Percentiles rank a stretch among this genome's conserved stretches.
phyloP scores from a whole-genome alignment of 2,113 vertebrate species.

The Sula dactylatra region DNA sequence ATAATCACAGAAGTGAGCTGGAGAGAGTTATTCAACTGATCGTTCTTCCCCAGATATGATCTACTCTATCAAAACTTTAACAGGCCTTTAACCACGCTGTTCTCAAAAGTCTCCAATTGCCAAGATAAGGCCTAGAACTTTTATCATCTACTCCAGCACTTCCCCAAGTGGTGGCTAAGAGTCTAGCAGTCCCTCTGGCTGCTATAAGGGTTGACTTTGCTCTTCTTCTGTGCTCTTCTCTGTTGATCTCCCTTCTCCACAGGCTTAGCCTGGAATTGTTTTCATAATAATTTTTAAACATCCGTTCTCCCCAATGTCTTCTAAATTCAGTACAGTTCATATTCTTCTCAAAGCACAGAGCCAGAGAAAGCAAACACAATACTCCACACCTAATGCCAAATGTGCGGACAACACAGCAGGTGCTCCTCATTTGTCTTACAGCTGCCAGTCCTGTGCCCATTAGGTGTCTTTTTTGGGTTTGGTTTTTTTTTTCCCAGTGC shows the following conservation, averaged over 20 bases:
- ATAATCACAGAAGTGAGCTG: not conserved
- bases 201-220: accelerated
- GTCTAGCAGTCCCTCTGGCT: not conserved
- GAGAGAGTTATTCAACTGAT: not conserved
- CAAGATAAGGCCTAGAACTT: not conserved
- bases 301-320: not conserved
- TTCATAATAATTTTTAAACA: not conserved
- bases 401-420: not conserved
- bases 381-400: not conserved
- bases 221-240: not conserved
- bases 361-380: not conserved
- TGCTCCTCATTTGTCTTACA: not conserved
- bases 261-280: not conserved
- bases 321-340: not conserved
- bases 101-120: not conserved
- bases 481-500: too few relatives aligned
- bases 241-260: not conserved
- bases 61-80: not conserved
- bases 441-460: not conserved
- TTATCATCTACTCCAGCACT: not conserved
- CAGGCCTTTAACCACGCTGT: not conserved
- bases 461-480: not conserved
- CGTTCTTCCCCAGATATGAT: not conserved
- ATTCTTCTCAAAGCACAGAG: not conserved
- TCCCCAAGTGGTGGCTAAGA: not conserved